Evolutionary conservation across 2,113 vertebrate genomes (phyloP), one percentile per base, ranked within the genome.

Genomic region (Sinocyclocheilus grahami): DNA sequence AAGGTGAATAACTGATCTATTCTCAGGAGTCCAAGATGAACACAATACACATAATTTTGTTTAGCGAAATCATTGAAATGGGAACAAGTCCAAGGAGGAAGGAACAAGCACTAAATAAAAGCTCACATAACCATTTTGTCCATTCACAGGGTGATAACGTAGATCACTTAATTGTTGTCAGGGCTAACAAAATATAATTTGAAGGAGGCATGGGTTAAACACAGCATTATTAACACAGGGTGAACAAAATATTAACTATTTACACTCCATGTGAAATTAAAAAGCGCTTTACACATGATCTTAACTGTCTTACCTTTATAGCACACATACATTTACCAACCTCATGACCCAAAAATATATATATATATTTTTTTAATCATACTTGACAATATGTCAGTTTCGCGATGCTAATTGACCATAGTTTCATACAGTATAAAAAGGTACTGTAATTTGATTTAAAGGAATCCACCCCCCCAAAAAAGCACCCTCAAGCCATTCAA

Each of bases 221-320:
- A 58, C 53, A 80, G 75, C 46, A 48, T 86, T 46, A 46, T 86
- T 48, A 48, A 87, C 89, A 90, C 82, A 86, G 53, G 87, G 91
- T 89, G 88, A 83, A 88, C 88, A 91, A 88, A 89, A 86, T 92
- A 86, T 92, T 87, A 91, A 90, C 89, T 93, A 89, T 93, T 90
- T 93, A 93, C 91, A 92, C 88, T 92, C 82, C 88, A 91, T 88
- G 87, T 89, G 87, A 92, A 93, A 89, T 22, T 14, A 86, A 84
- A 94, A 95, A 95, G 94, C 95, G 93, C 95, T 93, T 94, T 65
- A 83, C 82, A 92, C 48, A 16, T 55, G 89, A 86, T 51, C 87
- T 86, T 65, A 87, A 84, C 84, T 87, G 89, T 91, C 85, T 91
- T 88, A 30, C 78, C 65, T 60, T 63, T 33, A 60, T 55, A 53